Evolutionary conservation across 2,797 vertebrate species (phyloP).

Genomic region (Phoxinus dragarum): DNA sequence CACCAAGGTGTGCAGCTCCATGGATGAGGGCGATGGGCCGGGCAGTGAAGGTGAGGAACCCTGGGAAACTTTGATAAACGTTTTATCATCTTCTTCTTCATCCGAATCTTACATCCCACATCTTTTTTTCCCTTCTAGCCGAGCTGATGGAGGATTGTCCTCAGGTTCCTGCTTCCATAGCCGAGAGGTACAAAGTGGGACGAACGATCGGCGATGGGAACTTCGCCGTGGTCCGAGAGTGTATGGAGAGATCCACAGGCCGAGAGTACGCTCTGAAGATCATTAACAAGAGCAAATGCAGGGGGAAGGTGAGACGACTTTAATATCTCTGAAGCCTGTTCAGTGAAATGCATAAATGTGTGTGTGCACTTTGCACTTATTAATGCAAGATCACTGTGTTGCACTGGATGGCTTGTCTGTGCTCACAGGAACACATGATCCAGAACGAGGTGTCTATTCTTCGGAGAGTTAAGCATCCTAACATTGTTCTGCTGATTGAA

Average conservation of each 20-base stretch:
- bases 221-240: conserved; percentile 97
- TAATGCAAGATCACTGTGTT: not conserved
- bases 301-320: conserved; percentile 87
- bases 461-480: conserved; percentile 95
- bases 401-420: not conserved
- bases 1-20: conserved; percentile 98
- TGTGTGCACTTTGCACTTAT: not conserved
- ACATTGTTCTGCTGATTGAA: conserved; percentile 96
- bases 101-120: conserved; percentile 17
- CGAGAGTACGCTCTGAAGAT: conserved; percentile 98
- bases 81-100: not conserved
- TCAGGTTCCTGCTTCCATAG: conserved; percentile 89
- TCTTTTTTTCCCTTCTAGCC: conserved; percentile 67
- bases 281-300: conserved; percentile 97
- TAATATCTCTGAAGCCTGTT: not conserved
- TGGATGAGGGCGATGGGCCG: conserved; percentile 93
- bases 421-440: conserved; percentile 93
- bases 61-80: not conserved
- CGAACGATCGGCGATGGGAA: conserved; percentile 94
- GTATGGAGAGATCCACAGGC: conserved; percentile 94
- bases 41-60: conserved; percentile 84
- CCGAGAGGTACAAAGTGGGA: conserved; percentile 95
- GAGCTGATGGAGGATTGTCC: conserved; percentile 87
- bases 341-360: not conserved
- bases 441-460: conserved; percentile 97